Percentiles rank a stretch among this genome's conserved stretches.
These are phyloP conservation scores for Xestia sexstrigata DNA, from an alignment of 2,888 invertebrate species.

Conservation along the genomic window DNA sequence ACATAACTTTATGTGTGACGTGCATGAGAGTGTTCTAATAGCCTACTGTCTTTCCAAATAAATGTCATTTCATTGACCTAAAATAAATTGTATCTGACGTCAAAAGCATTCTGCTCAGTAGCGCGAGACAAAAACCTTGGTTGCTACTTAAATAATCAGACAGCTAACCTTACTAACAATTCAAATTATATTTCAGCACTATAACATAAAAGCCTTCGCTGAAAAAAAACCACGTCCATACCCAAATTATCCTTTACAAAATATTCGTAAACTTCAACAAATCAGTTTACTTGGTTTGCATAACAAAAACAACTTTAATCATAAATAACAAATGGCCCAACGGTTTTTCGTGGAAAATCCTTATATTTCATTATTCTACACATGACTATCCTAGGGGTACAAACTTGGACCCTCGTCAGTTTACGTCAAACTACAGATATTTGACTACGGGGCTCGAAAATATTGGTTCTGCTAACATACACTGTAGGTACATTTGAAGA, in stretches of 20 bases:
- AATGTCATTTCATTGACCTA: neutral
- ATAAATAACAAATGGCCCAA: constrained; percentile 52
- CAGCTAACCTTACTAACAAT: neutral
- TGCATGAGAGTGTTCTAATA: neutral
- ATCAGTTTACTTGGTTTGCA: constrained; percentile 36
- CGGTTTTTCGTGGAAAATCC: constrained; percentile 28
- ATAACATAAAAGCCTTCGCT: neutral
- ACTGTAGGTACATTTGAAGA: neutral
- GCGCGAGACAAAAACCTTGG: neutral
- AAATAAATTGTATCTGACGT: neutral
- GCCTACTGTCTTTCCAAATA: neutral
- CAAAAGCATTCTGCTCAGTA: neutral
- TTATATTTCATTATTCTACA: constrained; percentile 51
- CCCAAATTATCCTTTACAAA: constrained; percentile 9
- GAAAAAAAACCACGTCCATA: neutral
- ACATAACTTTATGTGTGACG: neutral
- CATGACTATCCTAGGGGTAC: constrained; percentile 22
- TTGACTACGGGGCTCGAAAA: constrained; percentile 39
- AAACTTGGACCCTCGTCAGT: constrained; percentile 50
- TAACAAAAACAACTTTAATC: constrained; percentile 45
- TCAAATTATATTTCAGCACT: neutral
- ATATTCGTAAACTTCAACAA: constrained; percentile 28
- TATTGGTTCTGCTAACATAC: constrained; percentile 43
- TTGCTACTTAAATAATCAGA: no score
- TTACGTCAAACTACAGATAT: constrained; percentile 55